Evolutionary conservation across 64 coral and sea anemone genomes (phyloP).

Genomic region (Anthopleura sola): DNA sequence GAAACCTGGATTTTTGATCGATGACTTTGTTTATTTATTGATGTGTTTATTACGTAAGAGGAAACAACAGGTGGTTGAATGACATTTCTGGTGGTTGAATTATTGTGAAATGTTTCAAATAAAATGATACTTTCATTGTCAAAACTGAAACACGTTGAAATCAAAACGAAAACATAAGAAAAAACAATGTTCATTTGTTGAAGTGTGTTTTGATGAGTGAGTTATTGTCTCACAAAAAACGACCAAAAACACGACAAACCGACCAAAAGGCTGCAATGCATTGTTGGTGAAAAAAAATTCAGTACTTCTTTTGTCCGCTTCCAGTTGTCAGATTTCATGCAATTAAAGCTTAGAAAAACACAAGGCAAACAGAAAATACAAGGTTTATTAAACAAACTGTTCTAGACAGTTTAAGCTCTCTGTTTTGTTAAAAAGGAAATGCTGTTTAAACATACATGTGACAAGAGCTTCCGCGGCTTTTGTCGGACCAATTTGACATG

Average conservation of each 20-base stretch:
- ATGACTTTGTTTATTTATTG: not conserved
- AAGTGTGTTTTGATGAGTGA: too few species aligned
- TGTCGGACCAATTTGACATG: not conserved
- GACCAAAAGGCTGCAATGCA: not conserved
- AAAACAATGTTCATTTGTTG: too few species aligned
- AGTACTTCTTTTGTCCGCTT: too few species aligned
- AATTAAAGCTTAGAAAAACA: too few species aligned
- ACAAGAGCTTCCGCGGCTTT: not conserved
- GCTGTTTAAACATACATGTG: not conserved
- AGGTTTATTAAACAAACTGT: not conserved
- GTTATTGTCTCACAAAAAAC: too few species aligned
- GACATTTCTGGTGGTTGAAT: not conserved
- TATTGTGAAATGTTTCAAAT: not conserved
- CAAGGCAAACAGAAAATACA: too few species aligned
- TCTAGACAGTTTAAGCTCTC: not conserved
- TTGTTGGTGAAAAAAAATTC: not conserved
- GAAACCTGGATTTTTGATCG: not conserved
- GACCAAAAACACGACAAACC: too few species aligned
- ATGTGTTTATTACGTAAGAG: constrained; percentile 6
- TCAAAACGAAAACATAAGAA: too few species aligned
- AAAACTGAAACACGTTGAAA: too few species aligned
- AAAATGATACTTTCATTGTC: not conserved
- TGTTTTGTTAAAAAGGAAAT: not conserved
- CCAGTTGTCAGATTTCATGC: too few species aligned
- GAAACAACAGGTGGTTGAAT: not conserved